phyloP scores from a whole-genome alignment of 2,888 invertebrate genomes.

The Masnerella sp. region DNA sequence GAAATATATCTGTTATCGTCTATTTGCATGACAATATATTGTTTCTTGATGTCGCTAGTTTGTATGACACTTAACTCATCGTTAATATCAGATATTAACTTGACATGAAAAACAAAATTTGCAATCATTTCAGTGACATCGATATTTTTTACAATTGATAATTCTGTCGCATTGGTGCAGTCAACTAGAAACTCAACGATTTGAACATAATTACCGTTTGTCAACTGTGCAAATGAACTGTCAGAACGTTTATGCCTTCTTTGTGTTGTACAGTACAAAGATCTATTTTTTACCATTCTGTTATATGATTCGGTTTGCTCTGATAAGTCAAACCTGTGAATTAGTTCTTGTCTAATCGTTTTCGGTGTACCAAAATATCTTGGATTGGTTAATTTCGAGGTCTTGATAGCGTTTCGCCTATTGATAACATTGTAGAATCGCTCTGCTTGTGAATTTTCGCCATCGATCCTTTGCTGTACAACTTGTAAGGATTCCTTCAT shows the following conservation, averaged over 20 bases:
- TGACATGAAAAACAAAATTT: not conserved
- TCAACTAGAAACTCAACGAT: not conserved
- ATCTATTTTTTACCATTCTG: conserved; percentile 12
- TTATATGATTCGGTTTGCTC: conserved; percentile 5
- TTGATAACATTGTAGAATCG: not conserved
- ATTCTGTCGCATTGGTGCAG: not conserved
- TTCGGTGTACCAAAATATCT: conserved; percentile 21
- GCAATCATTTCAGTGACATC: not conserved
- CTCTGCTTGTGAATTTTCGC: not conserved
- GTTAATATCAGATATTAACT: not conserved
- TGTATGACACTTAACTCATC: not conserved
- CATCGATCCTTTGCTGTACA: not conserved
- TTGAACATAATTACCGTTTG: not conserved
- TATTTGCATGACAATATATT: not conserved
- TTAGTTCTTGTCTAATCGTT: not conserved
- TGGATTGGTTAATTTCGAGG: not conserved
- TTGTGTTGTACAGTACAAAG: conserved; percentile 5
- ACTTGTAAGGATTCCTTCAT: not conserved
- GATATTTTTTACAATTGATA: not conserved
- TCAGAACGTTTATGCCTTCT: not conserved
- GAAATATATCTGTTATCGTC: not conserved
- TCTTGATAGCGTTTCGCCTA: not conserved
- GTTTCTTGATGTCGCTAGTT: not conserved
- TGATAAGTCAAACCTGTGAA: conserved; percentile 14
- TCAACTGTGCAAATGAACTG: not conserved